These are phyloP conservation scores for Vulpes lagopus DNA, from an alignment of 2,113 vertebrate species.

Conservation along the genomic window DNA sequence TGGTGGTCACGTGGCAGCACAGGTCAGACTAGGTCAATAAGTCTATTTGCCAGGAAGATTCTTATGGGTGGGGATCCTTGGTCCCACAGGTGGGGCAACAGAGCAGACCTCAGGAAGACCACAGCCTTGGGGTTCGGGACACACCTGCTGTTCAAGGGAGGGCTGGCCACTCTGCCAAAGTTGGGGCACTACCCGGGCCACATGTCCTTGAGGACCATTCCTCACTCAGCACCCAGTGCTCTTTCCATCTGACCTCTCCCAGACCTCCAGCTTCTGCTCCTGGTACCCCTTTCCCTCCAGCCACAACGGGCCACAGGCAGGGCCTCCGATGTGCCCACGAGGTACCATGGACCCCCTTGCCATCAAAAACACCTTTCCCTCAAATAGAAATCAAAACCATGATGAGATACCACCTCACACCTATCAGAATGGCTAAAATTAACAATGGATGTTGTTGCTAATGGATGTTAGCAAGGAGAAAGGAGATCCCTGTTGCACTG, in stretches of 20 bases:
- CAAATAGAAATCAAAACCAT: not conserved
- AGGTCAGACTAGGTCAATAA: not conserved
- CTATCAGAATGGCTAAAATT: not conserved
- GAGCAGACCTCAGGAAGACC: not conserved
- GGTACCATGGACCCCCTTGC: no score
- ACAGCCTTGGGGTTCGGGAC: not conserved
- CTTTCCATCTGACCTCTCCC: not conserved
- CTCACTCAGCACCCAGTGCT: not conserved
- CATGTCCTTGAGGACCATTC: not conserved
- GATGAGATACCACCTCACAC: not conserved
- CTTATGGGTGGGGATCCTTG: not conserved
- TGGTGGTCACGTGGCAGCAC: no score
- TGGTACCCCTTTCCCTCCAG: not conserved
- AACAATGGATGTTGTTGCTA: not conserved
- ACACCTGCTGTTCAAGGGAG: not conserved
- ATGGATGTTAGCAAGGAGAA: not conserved
- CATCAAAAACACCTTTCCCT: not conserved
- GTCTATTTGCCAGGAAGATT: not conserved
- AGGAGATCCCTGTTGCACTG: not conserved
- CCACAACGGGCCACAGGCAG: rapidly evolving
- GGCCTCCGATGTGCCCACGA: not conserved
- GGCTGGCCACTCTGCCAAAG: not conserved
- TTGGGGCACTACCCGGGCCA: not conserved
- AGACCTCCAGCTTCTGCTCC: not conserved
- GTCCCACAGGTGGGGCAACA: not conserved